Base-by-base conservation (phyloP, 2,888 invertebrate species). In the Synergus itoensis region DNA sequence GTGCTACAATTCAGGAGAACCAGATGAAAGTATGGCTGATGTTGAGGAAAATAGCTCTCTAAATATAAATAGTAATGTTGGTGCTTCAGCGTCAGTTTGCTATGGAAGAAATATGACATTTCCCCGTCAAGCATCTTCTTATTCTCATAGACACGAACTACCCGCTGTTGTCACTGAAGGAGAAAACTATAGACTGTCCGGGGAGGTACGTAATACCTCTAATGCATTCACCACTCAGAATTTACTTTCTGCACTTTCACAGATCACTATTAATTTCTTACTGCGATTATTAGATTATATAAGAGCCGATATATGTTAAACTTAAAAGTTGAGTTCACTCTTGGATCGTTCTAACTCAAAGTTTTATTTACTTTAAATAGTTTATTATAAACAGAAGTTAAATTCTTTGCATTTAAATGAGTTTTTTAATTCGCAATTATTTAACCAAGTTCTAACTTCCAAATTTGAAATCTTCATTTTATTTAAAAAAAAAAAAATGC, bases 81-180 rank as follows among this genome's bases (percentile, higher is more conserved):
- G 87, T 80, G 88, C 88, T 80, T 89, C 91, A 84, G 92, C 91
- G 36, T 91, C 93, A 60, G 90, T 92, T 79, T 94, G 94, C 88
- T 94, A 94, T 86, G 94, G 94, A 81, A 93, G 94, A 84, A 95
- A 95, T 91, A 93, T 95, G 93, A 95, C 95, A 84, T 95, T 95
- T 88, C 95, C 95, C 18, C 93, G 95, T 78, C 92, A 92, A 77
- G 91, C 91, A 65, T 91, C 93, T 89, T 90, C 93, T 81, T 91
- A 90, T 84, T 88, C 90, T 28, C 94, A 94, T 84, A 93, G 94
- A 80, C 94, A 94, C 89, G 95, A 95, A 88, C 92, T 95, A 82
- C 95, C 95, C 28, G 95, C 95, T 41, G 91, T 95, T 81, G 94
- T 95, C 83, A 94, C 94, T 48, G 95, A 95, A 89, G 95, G 95